phyloP scores from a whole-genome alignment of 2,797 vertebrate genomes.

The Harpagifer antarcticus region DNA sequence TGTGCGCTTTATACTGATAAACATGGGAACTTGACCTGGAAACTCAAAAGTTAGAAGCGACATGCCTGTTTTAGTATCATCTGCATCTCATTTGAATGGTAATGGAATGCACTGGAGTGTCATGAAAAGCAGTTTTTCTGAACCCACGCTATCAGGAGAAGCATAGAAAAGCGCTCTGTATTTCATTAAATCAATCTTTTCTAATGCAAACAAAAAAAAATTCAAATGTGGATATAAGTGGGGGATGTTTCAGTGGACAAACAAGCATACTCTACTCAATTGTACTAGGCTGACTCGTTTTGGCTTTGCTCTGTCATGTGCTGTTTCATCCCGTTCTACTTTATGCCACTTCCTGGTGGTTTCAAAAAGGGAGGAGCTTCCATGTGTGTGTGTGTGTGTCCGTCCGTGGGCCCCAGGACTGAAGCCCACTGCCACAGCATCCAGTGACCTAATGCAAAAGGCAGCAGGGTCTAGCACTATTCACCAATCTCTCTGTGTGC shows the following conservation, averaged over 20 bases:
- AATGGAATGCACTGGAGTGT: slow-evolving; percentile 31
- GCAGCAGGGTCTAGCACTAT: slow-evolving; percentile 71
- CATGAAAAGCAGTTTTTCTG: slow-evolving; percentile 50
- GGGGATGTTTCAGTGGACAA: slow-evolving; percentile 9
- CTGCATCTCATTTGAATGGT: slow-evolving; percentile 19
- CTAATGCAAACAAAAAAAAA: slow-evolving; percentile 37
- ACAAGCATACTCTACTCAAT: slow-evolving; percentile 38
- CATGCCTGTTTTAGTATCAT: slow-evolving; percentile 12
- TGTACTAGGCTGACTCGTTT: slow-evolving; percentile 18
- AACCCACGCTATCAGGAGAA: slow-evolving; percentile 44
- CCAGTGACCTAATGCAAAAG: slow-evolving; percentile 81
- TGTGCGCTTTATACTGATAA: slow-evolving; percentile 3
- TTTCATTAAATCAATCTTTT: slow-evolving; percentile 58
- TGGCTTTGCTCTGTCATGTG: slow-evolving; percentile 61
- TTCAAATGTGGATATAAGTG: slow-evolving; percentile 14
- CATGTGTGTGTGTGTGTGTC: slow-evolving; percentile 33
- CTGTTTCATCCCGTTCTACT: slow-evolving; percentile 58
- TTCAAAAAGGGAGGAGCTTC: slow-evolving; percentile 42
- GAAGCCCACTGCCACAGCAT: slow-evolving; percentile 73
- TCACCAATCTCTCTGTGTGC: slow-evolving; percentile 56
- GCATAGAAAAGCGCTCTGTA: slow-evolving; percentile 36
- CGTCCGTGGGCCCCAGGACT: slow-evolving; percentile 58
- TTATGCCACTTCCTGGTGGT: slow-evolving; percentile 44
- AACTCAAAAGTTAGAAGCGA: not conserved
- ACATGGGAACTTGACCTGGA: slow-evolving; percentile 20